Evolutionary conservation across 2,888 invertebrate genomes (phyloP), one percentile per base, ranked within the genome.

Genomic region (Drosophila nr. perissopoda): DNA sequence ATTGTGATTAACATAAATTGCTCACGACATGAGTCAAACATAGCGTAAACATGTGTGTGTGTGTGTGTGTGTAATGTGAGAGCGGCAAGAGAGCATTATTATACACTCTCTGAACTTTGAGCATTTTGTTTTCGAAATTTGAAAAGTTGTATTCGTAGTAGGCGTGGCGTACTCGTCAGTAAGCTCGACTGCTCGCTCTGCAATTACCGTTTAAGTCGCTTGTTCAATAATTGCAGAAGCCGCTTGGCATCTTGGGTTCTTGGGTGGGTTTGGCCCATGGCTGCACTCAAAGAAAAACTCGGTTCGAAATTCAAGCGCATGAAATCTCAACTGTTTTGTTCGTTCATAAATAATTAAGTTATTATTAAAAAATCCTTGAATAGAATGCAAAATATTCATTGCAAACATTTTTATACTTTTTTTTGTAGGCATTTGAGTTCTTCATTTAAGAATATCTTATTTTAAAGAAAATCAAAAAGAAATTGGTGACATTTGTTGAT

Each of bases 1-100:
- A 21, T 34, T 36, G 69, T 79, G 82, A 80, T 80, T 80, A 80
- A 80, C 80, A 82, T 80, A 82, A 80, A 80, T 80, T 79, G 80
- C 75, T 67, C 83, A 57, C 57, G 57, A 57, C 57, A 57, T 25
- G 57, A 57, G 31, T 21, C 29, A 38, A 36, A 31, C 33, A 31
- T 40, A 21, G 29, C 5, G 40, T 11, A 42, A 45, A 25, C 21
- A 25, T 34, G n/a, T 51, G 2, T 56, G 13, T 38, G 11, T 56
- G 18, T 29, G 29, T 34, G n/a, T 29, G 1, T 56, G 13, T 56
- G 18, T 29, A 16, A 57, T 40, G 16, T 29, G 57, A 18, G 40
- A 57, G 57, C 29, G n/a, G 13, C 11, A 31, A 42, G 40, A 42
- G 57, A 42, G 40, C 57, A 31, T 57, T 42, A 11, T 10, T 16